These are phyloP conservation scores for Meles meles DNA, from an alignment of 2,113 vertebrate genomes.

Conservation along the genomic window DNA sequence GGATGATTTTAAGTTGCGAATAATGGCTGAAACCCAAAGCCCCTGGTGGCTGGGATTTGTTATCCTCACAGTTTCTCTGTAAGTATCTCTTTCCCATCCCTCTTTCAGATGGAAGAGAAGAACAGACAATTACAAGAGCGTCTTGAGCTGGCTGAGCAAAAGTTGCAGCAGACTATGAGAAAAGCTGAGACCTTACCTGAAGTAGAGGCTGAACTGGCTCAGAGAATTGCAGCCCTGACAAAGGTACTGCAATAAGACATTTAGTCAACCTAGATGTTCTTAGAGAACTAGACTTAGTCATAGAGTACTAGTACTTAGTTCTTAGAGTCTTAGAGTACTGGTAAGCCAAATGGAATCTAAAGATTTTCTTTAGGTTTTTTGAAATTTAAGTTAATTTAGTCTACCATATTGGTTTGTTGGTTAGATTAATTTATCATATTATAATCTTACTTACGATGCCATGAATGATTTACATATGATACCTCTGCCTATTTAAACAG, in stretches of 20 bases:
- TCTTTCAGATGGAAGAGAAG: constrained; percentile 96
- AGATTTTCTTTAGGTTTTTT: background rate
- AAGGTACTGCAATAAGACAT: constrained; percentile 86
- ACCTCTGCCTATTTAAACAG: constrained; percentile 41
- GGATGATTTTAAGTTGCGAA: background rate
- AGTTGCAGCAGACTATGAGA: constrained; percentile 98
- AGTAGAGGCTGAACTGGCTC: constrained; percentile 98
- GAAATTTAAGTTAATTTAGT: background rate
- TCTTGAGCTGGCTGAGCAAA: constrained; percentile 97
- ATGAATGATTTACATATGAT: background rate
- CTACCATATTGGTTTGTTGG: background rate
- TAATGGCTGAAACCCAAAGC: background rate
- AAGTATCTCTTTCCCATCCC: background rate
- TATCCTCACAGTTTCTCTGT: background rate
- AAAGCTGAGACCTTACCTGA: constrained; percentile 98
- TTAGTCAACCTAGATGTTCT: background rate
- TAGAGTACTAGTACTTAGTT: no score
- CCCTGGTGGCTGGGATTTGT: background rate
- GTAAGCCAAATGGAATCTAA: background rate
- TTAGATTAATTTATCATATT: background rate
- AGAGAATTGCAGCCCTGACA: constrained; percentile 97
- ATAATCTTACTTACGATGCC: background rate
- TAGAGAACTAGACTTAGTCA: background rate
- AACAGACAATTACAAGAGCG: constrained; percentile 97
- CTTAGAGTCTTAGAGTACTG: background rate